Conservation (phyloP, 2,797 vertebrate genomes). For the Paramormyrops hopkinsi region DNA sequence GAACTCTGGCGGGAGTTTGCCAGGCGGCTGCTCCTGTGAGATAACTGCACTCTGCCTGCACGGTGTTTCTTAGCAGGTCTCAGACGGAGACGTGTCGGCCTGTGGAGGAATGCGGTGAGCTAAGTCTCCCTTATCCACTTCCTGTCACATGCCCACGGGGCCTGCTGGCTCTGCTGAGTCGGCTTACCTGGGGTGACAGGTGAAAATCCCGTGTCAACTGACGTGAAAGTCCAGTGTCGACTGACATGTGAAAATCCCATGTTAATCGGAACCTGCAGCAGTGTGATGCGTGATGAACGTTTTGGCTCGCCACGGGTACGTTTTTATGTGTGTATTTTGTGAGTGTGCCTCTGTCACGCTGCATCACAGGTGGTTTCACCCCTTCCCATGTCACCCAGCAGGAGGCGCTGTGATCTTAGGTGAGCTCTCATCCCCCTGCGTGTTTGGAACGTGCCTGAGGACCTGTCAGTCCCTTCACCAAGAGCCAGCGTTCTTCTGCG, state of each 20-base stretch:
- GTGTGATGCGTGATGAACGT: background rate
- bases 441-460: background rate
- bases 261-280: background rate
- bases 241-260: background rate
- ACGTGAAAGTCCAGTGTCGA: background rate
- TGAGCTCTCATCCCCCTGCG: background rate
- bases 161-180: background rate
- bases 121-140: background rate
- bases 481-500: background rate
- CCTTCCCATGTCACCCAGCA: background rate
- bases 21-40: background rate
- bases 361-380: background rate
- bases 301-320: background rate
- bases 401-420: background rate
- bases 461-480: background rate
- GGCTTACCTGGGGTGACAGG: background rate
- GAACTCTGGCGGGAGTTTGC: background rate
- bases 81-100: background rate
- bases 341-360: background rate
- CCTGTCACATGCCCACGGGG: background rate
- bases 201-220: background rate
- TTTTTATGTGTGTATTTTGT: background rate
- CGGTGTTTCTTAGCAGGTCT: background rate
- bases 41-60: background rate
- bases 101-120: background rate